Conservation (phyloP, 1,140 invertebrate species). For the Caerostris extrusa region DNA sequence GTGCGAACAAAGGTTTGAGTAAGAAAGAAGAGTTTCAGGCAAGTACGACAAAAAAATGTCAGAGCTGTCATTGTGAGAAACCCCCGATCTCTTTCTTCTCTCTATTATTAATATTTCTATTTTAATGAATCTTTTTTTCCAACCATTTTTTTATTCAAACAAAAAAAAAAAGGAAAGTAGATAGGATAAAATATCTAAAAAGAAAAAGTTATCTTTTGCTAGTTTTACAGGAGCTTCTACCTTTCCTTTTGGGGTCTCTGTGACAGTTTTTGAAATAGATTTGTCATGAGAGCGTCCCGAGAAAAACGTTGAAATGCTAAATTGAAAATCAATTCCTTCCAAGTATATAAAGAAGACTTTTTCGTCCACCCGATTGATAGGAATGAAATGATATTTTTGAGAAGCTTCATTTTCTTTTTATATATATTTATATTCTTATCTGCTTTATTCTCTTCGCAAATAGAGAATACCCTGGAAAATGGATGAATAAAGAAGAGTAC, state of each 20-base stretch:
- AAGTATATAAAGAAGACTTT: conserved; percentile 15
- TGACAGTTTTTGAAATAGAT: conserved; percentile 65
- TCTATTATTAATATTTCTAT: conserved; percentile 56
- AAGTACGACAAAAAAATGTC: neutral
- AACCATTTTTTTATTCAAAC: neutral
- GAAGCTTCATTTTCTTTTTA: conserved; percentile 6
- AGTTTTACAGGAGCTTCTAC: conserved; percentile 7
- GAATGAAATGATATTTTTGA: conserved; percentile 55
- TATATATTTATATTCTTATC: neutral
- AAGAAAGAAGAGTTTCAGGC: neutral
- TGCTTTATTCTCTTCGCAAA: neutral
- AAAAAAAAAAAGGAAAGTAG: neutral
- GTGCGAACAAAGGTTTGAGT: neutral
- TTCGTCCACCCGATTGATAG: conserved; percentile 28
- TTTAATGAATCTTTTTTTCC: conserved; percentile 59
- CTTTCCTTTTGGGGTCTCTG: neutral
- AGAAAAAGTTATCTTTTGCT: neutral
- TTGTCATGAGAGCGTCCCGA: conserved; percentile 46
- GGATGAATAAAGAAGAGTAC: neutral
- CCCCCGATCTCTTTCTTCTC: neutral
- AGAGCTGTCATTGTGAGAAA: conserved; percentile 16
- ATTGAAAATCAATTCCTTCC: conserved; percentile 60
- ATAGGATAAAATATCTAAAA: conserved; percentile 25
- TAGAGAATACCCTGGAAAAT: neutral
- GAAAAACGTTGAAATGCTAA: conserved; percentile 51